Evolutionary conservation across 2,797 vertebrate genomes (phyloP), one percentile per base, ranked within the genome.

Genomic region (Pipistrellus nathusii): DNA sequence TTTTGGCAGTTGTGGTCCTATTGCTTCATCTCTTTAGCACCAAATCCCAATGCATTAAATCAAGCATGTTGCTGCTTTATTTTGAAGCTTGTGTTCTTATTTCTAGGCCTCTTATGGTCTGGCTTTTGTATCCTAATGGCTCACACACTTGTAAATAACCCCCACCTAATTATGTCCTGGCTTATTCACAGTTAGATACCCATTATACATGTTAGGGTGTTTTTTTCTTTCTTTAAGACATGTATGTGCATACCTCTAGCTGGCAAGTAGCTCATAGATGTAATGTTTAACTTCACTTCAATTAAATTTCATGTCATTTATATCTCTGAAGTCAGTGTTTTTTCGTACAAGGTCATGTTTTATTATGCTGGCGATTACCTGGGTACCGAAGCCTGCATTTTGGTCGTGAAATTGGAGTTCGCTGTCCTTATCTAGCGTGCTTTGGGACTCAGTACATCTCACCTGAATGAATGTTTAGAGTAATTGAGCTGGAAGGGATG

Each of bases 11-110:
- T 85, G 23, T 21, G 30, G 30, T 80, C 51, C 32, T 68, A 6
- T 81, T 62, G 32, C 87, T 81, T 15, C 84, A 95, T 17, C 81
- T 73, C 27, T 92, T 83, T 83, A 68, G 41, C 15, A 69, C 38
- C 72, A 72, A 46, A 69, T 91, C 57, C 27, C 21, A 86, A 0
- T 48, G 89, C 46, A 75, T 90, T 93, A 62, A 46, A 62, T 87
- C 48, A 87, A 84, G n/a, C 69, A 2, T 64, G n/a, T 76, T 90
- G 30, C 21, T 77, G 76, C 85, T 81, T 30, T 82, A 32, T 77
- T 91, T 88, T 53, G 41, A 94, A 93, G 64, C 35, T 84, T 76
- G 12, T 38, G 38, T 85, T 93, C 80, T 81, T 82, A 81, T 44
- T 55, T 86, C 89, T 92, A 32, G 85, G 23, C 7, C 30, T 10